Base-by-base conservation (phyloP, 2,113 vertebrate species). In the Hystrix brachyura region DNA sequence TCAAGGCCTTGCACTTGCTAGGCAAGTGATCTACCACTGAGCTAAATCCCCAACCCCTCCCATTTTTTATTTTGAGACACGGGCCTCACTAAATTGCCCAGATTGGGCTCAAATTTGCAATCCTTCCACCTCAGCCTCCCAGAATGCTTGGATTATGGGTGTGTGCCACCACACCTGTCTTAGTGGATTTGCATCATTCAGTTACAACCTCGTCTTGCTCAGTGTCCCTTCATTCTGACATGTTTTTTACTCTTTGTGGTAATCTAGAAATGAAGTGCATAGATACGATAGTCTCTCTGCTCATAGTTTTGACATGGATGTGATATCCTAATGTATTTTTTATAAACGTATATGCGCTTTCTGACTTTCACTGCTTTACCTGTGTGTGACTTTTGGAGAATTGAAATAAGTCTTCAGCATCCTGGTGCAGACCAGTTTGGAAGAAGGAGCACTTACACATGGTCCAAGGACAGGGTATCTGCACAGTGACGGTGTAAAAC, bases 361-460 rank as follows among this genome's bases (percentile, higher is more conserved):
- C 5, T 34, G 34, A 9, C 55, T 23, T 59, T 90, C 43, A 29
- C 11, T 53, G 3, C 69, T 94, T 48, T 65, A 43, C 29, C 46
- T 60, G 19, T 29, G 4, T 85, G 8, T 93, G 71, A 93, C 17
- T 90, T 90, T 34, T 55, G 74, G 34, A 43, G 34, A 91, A 85
- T 32, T 85, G 46, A 80, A 89, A 65, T 87, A 19, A 53, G 12
- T 74, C 67, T 38, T 91, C 79, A 60, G 60, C 55, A 12, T 74
- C 7, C 60, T 67, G 32, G 5, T 21, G 64, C 27, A 43, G n/a
- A 18, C 64, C 83, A 55, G 14, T 94, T 90, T 21, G 12, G 81
- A 92, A 86, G 78, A 82, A 69, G 48, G 4, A 25, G n/a, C 71
- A 65, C 38, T 92, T 51, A 80, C n/a, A 87, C n/a, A n/a, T 86